Base-by-base conservation (phyloP, 1,140 invertebrate genomes). In the Cardiocondyla obscurior region DNA sequence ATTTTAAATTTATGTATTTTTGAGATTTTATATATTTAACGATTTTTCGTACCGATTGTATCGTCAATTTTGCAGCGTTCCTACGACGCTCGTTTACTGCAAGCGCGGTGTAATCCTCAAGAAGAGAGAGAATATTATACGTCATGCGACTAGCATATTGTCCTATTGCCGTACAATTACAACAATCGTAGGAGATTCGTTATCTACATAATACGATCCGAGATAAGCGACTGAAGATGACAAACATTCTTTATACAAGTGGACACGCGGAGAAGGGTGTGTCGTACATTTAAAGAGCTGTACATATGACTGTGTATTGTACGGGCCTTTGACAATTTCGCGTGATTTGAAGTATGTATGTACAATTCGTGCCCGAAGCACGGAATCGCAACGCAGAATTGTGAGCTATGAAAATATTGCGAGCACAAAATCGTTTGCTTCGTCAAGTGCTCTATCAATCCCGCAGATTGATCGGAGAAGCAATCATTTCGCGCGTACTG, bases 121-220 rank as follows among this genome's bases (percentile, higher is more conserved):
- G 53, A 73, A 57, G 39, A 73, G 19, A 73, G 55, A 73, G 22
- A 81, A 81, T 28, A 57, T 81, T 58, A 22, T 81, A 49, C 33
- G 22, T 49, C 77, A 81, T 81, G 77, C 77, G 77, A 46, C 30
- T 57, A 57, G 49, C 36, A 42, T 72, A 70, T 67, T 53, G 39
- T 58, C 36, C 42, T 58, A 53, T 81, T 72, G 36, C 42, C 77
- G 76, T 60, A 73, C 46, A 73, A 73, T 81, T 73, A 53, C 51
- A 73, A 81, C 39, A 73, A 81, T 73, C 53, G 72, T 73, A 73
- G 51, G 12, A 73, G 28, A 51, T n/a, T 22, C 77, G 53, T 81
- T 81, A 81, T 81, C 67, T 73, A 73, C 51, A 73, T 81, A 53
- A 53, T 81, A 12, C 64, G 33, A 5, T 44, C 7, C 16, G 36